phyloP scores from a whole-genome alignment of 2,888 invertebrate species.

The Drosophila prostipennis region DNA sequence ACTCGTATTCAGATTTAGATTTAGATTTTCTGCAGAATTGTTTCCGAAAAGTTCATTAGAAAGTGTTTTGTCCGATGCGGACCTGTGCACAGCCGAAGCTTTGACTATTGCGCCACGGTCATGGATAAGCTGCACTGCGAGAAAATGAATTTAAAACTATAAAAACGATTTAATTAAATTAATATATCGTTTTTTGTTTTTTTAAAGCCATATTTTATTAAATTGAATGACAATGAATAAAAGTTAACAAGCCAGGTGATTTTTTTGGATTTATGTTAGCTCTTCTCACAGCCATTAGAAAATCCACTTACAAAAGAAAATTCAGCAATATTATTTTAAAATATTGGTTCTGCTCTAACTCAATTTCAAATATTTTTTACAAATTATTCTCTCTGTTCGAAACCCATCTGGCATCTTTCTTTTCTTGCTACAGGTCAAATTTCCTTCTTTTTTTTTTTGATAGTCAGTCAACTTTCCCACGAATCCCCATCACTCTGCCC shows the following conservation, averaged over 20 bases:
- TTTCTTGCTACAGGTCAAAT: conserved; percentile 12
- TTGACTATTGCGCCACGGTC: conserved; percentile 66
- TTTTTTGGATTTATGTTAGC: too few relatives aligned
- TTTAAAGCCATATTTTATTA: background rate
- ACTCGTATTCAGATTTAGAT: conserved; percentile 60
- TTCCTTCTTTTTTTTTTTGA: conserved; percentile 38
- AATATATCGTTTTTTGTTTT: background rate
- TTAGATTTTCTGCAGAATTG: conserved; percentile 66
- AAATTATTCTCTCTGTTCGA: background rate
- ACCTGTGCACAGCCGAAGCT: conserved; percentile 22
- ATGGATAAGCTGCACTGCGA: conserved; percentile 40
- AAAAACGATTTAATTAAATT: background rate
- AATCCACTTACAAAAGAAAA: too few relatives aligned
- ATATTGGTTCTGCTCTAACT: too few relatives aligned
- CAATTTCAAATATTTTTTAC: background rate
- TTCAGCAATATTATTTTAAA: too few relatives aligned
- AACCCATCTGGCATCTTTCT: background rate
- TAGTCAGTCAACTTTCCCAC: conserved; percentile 20
- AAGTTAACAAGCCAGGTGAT: too few relatives aligned
- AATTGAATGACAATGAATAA: too few relatives aligned
- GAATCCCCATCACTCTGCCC: conserved; percentile 14
- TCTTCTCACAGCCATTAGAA: too few relatives aligned
- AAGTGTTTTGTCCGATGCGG: conserved; percentile 55
- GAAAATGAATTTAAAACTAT: background rate
- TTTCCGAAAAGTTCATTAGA: conserved; percentile 76